These are phyloP conservation scores for Acanthosepion lycidas DNA, from an alignment of 2,888 invertebrate genomes.

Conservation along the genomic window DNA sequence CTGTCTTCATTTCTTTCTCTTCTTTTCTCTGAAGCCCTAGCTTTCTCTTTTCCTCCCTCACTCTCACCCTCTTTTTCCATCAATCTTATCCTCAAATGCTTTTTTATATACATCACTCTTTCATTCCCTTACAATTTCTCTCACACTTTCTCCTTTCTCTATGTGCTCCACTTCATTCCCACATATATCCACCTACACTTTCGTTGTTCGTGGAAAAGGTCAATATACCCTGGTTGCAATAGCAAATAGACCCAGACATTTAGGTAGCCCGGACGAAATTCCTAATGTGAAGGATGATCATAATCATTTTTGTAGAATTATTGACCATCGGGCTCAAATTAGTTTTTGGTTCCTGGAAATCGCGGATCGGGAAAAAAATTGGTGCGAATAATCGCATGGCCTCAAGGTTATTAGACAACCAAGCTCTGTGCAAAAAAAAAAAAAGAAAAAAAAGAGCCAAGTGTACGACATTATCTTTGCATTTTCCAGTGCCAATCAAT, in stretches of 20 bases:
- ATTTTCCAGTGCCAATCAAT: too few species aligned
- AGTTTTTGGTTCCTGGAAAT: neutral
- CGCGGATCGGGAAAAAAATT: neutral
- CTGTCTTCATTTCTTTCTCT: neutral
- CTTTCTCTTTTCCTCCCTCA: neutral
- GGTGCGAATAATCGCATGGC: neutral
- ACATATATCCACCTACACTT: neutral
- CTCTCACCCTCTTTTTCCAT: neutral
- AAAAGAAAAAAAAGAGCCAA: neutral
- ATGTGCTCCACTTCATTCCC: neutral
- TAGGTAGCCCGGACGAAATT: neutral
- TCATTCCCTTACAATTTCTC: neutral
- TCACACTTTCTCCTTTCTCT: too few species aligned
- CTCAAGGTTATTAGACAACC: neutral
- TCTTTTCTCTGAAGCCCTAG: too few species aligned
- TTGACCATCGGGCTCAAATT: neutral
- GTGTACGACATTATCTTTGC: neutral
- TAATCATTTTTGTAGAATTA: neutral
- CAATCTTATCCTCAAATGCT: neutral
- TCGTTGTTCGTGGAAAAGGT: neutral
- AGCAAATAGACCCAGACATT: neutral
- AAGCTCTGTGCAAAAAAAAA: neutral
- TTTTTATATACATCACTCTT: neutral
- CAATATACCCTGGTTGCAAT: neutral
- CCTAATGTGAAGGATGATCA: neutral